Base-by-base conservation (phyloP, 2,113 vertebrate genomes). In the Ophiodon elongatus region DNA sequence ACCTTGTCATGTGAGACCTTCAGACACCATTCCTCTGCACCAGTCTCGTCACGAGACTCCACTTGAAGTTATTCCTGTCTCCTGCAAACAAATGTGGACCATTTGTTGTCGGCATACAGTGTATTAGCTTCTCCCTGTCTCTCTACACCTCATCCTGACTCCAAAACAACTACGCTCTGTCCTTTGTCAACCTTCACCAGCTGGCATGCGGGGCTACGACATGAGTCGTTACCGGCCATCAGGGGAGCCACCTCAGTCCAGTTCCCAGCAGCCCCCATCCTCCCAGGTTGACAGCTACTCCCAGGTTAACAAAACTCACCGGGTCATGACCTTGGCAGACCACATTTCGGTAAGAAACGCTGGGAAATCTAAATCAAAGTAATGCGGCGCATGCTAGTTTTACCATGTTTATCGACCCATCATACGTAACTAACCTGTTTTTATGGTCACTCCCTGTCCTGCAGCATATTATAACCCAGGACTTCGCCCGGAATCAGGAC, bases 391-490 rank as follows among this genome's bases (percentile, higher is more conserved):
- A 71, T 21, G 2, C 1, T 3, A 57, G 8, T 73, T 35, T 27
- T 45, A 43, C 14, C 31, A 15, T 23, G 3, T 19, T 45, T 6
- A 11, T 56, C 17, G 39, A 64, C 6, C 54, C 19, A 13, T 75
- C 29, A 8, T 41, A 39, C 6, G 19, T 70, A 50, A 62, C 27
- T 67, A 43, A 79, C 52, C 13, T 13, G 39, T 9, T 45, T 77
- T 74, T 76, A 19, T 72, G 25, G 8, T 71, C 0, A 4, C n/a
- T 73, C 47, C 35, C 33, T 66, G 29, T 71, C 50, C 43, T 69
- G 70, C 94, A 99, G 98, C 98, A 99, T 94, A 99, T 99, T 88
- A 99, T 99, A 91, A 99, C 98, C 70, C 98, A 99, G 93, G 98
- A 99, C 94, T 99, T 99, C 88, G 98, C 97, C 90, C 96, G 97